Evolutionary conservation across 2,113 vertebrate genomes (phyloP).

Genomic region (Tragulus kanchil): DNA sequence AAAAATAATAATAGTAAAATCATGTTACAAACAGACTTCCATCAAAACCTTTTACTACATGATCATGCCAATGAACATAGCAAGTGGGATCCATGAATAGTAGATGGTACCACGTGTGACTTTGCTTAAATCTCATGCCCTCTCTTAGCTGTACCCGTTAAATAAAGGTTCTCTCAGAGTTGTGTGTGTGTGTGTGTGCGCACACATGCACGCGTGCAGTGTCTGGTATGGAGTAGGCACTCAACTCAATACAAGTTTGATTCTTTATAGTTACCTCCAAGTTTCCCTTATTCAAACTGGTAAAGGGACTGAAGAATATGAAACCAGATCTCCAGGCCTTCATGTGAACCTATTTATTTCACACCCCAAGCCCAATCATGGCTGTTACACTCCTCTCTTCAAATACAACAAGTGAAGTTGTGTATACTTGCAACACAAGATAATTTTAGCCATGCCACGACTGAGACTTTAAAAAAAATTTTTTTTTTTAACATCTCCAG

Average conservation of each 20-base stretch:
- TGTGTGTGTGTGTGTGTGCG: not conserved
- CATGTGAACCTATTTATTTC: not conserved
- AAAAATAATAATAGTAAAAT: slow-evolving; percentile 24
- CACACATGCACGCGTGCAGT: not conserved
- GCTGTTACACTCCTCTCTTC: not conserved
- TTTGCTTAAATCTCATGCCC: not conserved
- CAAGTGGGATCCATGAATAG: not conserved
- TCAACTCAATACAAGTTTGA: not conserved
- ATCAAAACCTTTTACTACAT: slow-evolving; percentile 9
- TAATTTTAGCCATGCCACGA: slow-evolving; percentile 29
- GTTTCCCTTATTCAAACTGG: slow-evolving; percentile 21
- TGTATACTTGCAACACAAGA: not conserved
- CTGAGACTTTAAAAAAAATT: not conserved
- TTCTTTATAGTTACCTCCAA: not conserved
- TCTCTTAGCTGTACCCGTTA: not conserved
- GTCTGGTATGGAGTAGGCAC: not conserved
- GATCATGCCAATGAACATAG: not conserved
- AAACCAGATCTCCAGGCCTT: not conserved
- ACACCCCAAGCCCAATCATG: not conserved
- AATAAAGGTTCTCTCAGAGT: not conserved
- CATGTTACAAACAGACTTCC: slow-evolving; percentile 10
- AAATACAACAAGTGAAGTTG: slow-evolving; percentile 7
- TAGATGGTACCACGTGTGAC: not conserved
- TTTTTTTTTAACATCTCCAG: not conserved
- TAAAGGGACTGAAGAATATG: not conserved